Conservation (phyloP, 2,888 invertebrate genomes). For the Polyploca ridens region DNA sequence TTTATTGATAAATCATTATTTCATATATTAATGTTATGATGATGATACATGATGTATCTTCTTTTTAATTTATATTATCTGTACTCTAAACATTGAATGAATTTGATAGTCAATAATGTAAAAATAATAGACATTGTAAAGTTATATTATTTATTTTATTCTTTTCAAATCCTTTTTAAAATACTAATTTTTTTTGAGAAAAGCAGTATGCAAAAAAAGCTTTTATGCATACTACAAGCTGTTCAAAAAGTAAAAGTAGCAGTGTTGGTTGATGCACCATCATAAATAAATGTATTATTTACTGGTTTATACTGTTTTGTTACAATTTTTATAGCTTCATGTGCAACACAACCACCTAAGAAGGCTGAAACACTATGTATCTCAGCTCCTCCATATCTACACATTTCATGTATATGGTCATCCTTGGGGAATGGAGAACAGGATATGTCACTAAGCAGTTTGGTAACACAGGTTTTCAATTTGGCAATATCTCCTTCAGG, state of each 20-base stretch:
- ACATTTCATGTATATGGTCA: slow-evolving; percentile 97
- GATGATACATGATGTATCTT: slow-evolving; percentile 9
- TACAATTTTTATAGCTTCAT: slow-evolving; percentile 97
- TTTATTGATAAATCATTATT: slow-evolving; percentile 14
- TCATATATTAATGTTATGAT: slow-evolving; percentile 20
- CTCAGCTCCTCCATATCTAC: slow-evolving; percentile 97
- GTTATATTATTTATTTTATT: slow-evolving; percentile 41
- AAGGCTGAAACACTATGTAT: slow-evolving; percentile 97
- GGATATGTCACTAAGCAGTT: slow-evolving; percentile 94
- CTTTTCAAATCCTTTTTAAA: slow-evolving; percentile 10
- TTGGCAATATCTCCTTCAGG: slow-evolving; percentile 96
- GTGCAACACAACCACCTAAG: slow-evolving; percentile 96
- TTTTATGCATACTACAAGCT: slow-evolving; percentile 12
- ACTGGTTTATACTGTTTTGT: slow-evolving; percentile 98
- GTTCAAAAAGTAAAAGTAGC: slow-evolving; percentile 90
- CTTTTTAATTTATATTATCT: slow-evolving; percentile 37
- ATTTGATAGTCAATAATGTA: slow-evolving; percentile 26
- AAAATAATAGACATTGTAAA: slow-evolving; percentile 24
- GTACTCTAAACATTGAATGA: slow-evolving; percentile 21
- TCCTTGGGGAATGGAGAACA: slow-evolving; percentile 92
- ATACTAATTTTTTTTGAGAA: background rate
- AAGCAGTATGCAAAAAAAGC: background rate
- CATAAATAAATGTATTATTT: slow-evolving; percentile 97
- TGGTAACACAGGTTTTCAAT: slow-evolving; percentile 89
- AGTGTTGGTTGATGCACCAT: slow-evolving; percentile 95